Percentiles rank a stretch among this genome's conserved stretches.
Conservation (phyloP, 23 tunicate genomes). For the Styela plicata region DNA sequence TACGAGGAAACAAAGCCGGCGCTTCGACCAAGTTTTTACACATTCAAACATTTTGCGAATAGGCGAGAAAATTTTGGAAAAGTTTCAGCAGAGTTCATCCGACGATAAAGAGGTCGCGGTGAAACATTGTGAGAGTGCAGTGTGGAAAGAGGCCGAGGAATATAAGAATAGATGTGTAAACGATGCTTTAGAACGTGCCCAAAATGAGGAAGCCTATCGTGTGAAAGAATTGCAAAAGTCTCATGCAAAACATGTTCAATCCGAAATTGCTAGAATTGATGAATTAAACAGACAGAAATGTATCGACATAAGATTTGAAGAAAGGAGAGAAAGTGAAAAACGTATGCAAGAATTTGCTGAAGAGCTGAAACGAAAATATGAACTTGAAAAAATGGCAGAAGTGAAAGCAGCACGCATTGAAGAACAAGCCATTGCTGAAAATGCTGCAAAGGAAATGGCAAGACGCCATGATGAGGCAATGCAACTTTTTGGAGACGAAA, state of each 20-base stretch:
- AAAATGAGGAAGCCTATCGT: slow-evolving; percentile 1
- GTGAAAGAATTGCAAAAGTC: slow-evolving; percentile 20
- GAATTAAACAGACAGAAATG: slow-evolving; percentile 37
- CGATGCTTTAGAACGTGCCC: slow-evolving; percentile 40
- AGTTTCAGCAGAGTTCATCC: slow-evolving; percentile 25
- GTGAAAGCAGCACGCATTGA: slow-evolving; percentile 35
- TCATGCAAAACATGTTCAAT: slow-evolving; percentile 41
- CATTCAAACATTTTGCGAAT: slow-evolving; percentile 54
- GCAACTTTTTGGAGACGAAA: neutral
- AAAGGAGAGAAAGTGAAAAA: slow-evolving; percentile 52
- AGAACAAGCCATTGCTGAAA: slow-evolving; percentile 32
- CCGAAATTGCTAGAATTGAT: slow-evolving; percentile 43
- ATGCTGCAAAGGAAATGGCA: slow-evolving; percentile 10
- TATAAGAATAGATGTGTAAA: slow-evolving; percentile 75
- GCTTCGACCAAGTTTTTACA: slow-evolving; percentile 66
- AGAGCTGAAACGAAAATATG: slow-evolving; percentile 50
- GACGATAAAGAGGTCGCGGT: slow-evolving; percentile 34
- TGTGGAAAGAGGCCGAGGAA: slow-evolving; percentile 71
- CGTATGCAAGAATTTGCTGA: slow-evolving; percentile 36
- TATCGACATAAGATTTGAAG: slow-evolving; percentile 32
- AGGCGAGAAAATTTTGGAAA: slow-evolving; percentile 41
- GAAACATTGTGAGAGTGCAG: slow-evolving; percentile 30
- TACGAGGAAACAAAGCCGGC: slow-evolving; percentile 94
- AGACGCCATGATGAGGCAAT: slow-evolving; percentile 1
- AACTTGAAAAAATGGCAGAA: slow-evolving; percentile 45